These are phyloP conservation scores for Eulacestoma nigropectus DNA, from an alignment of 2,113 vertebrate genomes.

Conservation along the genomic window DNA sequence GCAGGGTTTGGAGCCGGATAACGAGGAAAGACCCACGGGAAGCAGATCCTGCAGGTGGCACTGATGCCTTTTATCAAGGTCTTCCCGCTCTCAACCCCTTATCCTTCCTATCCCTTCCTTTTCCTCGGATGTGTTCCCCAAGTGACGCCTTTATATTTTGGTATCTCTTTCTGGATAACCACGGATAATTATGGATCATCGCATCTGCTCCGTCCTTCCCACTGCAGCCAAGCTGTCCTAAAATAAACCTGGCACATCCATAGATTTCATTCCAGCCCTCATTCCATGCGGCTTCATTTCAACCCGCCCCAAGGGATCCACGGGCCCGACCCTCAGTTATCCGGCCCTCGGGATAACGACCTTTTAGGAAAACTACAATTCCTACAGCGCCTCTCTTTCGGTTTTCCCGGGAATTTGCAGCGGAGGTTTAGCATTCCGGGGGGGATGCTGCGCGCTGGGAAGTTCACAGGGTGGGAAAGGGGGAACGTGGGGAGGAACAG, in stretches of 20 bases:
- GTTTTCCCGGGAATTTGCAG: background rate
- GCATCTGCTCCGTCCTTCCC: background rate
- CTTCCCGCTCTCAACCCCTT: background rate
- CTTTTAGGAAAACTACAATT: background rate
- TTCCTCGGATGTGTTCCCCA: background rate
- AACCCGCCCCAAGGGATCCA: background rate
- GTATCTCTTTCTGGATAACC: background rate
- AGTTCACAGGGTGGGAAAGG: background rate
- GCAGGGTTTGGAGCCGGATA: background rate
- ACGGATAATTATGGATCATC: background rate
- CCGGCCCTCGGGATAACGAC: background rate
- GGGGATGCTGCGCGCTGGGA: fast-evolving
- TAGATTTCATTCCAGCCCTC: background rate
- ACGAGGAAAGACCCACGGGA: background rate
- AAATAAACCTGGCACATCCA: background rate
- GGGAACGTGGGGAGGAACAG: background rate
- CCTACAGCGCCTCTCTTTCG: background rate
- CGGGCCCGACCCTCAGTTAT: background rate
- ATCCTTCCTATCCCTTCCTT: background rate
- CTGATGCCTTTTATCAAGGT: background rate
- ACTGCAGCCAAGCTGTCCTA: background rate
- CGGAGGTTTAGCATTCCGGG: background rate
- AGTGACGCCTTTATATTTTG: background rate
- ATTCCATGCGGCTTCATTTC: background rate
- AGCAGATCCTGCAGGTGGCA: background rate